Evolutionary conservation across 2,113 vertebrate species (phyloP).

Genomic region (Fulmarus glacialis): DNA sequence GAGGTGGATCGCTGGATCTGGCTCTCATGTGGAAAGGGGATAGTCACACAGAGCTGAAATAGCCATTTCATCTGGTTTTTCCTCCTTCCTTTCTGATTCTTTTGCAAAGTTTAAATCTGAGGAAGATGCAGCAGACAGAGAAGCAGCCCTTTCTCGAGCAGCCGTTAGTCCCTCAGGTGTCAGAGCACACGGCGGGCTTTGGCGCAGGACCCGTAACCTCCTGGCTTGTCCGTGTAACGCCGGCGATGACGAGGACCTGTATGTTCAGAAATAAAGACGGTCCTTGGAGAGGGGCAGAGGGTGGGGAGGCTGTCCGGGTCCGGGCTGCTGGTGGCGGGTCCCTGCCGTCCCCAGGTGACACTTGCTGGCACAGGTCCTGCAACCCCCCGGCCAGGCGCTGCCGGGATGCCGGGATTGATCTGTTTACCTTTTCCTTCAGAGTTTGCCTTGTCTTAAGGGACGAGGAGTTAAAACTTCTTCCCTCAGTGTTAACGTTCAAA

Average conservation of each 20-base stretch:
- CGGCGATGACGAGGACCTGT: rapidly evolving
- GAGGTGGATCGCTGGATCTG: rapidly evolving
- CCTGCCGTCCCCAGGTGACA: not conserved
- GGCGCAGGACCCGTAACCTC: not conserved
- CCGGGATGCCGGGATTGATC: not conserved
- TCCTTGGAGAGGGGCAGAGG: not conserved
- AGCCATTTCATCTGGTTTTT: not conserved
- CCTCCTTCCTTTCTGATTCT: not conserved
- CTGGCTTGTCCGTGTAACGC: rapidly evolving
- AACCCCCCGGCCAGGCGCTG: not conserved
- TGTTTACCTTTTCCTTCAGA: not conserved
- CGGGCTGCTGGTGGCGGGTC: not conserved
- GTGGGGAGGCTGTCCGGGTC: not conserved
- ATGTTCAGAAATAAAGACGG: not conserved
- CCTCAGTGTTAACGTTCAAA: not conserved
- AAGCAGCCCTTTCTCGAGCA: not conserved
- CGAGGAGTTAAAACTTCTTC: not conserved
- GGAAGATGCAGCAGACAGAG: not conserved
- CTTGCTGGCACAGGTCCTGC: not conserved
- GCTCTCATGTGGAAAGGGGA: not conserved
- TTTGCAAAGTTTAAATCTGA: not conserved
- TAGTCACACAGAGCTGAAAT: not conserved
- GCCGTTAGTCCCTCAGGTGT: rapidly evolving
- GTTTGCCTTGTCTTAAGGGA: not conserved
- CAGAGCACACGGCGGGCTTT: not conserved